Conservation (phyloP, 2,797 vertebrate genomes). For the Myoxocephalus aenaeus region DNA sequence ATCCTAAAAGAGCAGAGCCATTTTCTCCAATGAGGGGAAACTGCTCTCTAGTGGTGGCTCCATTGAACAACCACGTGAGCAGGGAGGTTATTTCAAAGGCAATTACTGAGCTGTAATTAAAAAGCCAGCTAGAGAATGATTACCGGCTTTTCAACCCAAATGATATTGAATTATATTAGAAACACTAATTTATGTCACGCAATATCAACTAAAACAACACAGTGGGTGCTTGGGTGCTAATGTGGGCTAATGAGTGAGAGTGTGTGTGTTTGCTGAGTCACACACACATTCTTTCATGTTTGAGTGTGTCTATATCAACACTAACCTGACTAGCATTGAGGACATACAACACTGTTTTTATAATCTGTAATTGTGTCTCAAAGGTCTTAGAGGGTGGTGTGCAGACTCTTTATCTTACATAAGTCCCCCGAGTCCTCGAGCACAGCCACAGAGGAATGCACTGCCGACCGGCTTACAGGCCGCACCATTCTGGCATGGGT, state of each 20-base stretch:
- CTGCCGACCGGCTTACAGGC: constrained; percentile 90
- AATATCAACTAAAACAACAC: constrained; percentile 48
- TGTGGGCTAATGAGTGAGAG: constrained; percentile 33
- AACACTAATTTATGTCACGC: constrained; percentile 38
- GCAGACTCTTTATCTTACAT: constrained; percentile 85
- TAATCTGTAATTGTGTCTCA: constrained; percentile 23
- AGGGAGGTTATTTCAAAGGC: constrained; percentile 67
- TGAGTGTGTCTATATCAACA: constrained; percentile 26
- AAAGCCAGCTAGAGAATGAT: constrained; percentile 58
- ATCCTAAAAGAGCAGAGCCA: neutral
- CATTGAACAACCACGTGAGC: constrained; percentile 30
- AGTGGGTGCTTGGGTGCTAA: constrained; percentile 34
- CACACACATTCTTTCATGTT: constrained; percentile 19
- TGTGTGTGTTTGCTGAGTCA: neutral
- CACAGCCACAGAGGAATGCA: constrained; percentile 92
- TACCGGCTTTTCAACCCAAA: constrained; percentile 69
- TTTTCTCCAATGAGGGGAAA: constrained; percentile 47
- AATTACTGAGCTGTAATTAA: constrained; percentile 72
- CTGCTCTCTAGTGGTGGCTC: constrained; percentile 72
- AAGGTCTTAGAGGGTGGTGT: constrained; percentile 18
- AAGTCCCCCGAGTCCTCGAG: constrained; percentile 88
- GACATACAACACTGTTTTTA: constrained; percentile 2
- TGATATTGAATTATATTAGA: constrained; percentile 67
- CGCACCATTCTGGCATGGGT: constrained; percentile 93
- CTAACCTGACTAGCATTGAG: constrained; percentile 6